Conservation (phyloP, 1,140 invertebrate genomes). For the Uloborus diversus region DNA sequence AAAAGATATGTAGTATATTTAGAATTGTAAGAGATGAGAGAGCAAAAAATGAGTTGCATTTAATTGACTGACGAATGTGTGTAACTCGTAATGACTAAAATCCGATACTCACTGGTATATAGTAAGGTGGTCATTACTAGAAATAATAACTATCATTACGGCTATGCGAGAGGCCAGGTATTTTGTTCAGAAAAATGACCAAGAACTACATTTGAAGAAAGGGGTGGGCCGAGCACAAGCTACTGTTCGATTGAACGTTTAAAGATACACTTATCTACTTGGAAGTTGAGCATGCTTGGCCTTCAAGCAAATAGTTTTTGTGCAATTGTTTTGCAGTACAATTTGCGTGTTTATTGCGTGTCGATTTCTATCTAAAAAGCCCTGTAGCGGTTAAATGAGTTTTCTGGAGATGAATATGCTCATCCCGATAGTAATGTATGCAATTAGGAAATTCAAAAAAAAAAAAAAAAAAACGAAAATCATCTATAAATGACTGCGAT, state of each 20-base stretch:
- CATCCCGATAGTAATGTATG: too few species aligned
- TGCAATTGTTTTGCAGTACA: background rate
- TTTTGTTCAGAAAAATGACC: background rate
- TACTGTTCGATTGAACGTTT: slow-evolving; percentile 8
- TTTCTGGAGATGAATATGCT: too few species aligned
- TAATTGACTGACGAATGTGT: slow-evolving; percentile 18
- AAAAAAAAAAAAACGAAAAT: too few species aligned
- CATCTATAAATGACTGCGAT: too few species aligned
- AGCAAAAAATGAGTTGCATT: background rate
- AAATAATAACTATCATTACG: slow-evolving; percentile 20
- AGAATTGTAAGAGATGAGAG: background rate
- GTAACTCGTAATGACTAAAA: background rate
- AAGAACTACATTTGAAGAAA: background rate
- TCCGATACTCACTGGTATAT: background rate
- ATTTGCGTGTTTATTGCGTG: too few species aligned
- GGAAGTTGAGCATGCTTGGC: background rate
- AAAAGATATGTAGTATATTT: too few species aligned
- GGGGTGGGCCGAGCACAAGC: background rate
- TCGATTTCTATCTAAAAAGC: too few species aligned
- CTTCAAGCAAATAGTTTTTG: background rate
- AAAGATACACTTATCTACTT: background rate
- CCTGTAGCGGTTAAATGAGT: too few species aligned
- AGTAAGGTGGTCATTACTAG: slow-evolving; percentile 4
- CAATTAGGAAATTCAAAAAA: too few species aligned
- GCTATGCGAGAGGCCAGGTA: background rate